A percentile compares a stretch with the other conserved stretches of the same genome.
Evolutionary conservation across 2,113 vertebrate species (phyloP).

Genomic region (Aix galericulata): DNA sequence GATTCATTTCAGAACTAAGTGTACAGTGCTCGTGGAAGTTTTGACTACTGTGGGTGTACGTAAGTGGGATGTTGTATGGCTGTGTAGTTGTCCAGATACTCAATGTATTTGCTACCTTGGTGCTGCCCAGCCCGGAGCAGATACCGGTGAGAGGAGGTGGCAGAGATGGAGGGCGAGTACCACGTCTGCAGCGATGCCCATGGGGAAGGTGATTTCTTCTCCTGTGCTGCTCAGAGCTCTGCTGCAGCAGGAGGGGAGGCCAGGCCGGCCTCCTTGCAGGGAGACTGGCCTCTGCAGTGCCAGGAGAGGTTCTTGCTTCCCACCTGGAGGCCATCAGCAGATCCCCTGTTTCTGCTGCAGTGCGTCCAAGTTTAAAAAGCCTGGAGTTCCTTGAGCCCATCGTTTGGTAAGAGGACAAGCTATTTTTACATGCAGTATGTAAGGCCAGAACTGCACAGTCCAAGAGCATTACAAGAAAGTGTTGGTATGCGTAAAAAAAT

Average conservation of each 20-base stretch:
- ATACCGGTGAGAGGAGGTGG: neutral
- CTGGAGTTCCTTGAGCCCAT: constrained; percentile 30
- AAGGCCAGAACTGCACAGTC: constrained; percentile 1
- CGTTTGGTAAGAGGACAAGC: constrained; percentile 7
- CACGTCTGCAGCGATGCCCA: neutral
- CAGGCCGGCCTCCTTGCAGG: fast-evolving
- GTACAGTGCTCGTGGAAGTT: neutral
- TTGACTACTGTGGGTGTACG: neutral
- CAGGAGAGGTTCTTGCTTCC: neutral
- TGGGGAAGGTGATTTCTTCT: neutral
- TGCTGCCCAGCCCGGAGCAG: neutral
- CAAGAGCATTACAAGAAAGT: constrained; percentile 45
- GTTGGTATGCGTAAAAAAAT: constrained; percentile 25
- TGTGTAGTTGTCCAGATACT: neutral
- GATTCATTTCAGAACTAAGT: neutral
- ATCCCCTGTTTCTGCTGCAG: neutral
- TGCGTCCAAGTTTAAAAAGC: constrained; percentile 1
- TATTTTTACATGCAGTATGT: constrained; percentile 8
- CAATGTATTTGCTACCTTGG: neutral
- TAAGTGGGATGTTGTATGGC: neutral
- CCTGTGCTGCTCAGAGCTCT: neutral
- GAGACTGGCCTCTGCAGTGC: neutral
- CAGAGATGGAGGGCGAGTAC: neutral
- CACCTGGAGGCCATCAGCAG: neutral
- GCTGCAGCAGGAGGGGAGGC: neutral